phyloP scores from a whole-genome alignment of 1,140 invertebrate species.

The Drosophila grimshawi region DNA sequence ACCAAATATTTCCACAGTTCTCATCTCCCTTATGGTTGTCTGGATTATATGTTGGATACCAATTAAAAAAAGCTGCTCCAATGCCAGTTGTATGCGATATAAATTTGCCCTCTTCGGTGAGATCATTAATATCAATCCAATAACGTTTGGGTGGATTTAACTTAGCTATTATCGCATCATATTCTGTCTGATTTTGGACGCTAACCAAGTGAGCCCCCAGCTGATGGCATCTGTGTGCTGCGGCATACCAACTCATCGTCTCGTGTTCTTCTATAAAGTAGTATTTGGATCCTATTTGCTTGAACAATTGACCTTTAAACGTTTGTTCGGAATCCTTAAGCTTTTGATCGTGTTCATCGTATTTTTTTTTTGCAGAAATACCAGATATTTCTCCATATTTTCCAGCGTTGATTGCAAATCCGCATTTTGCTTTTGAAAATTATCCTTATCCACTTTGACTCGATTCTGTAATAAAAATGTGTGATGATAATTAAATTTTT shows the following conservation, averaged over 20 bases:
- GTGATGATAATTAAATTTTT: neutral
- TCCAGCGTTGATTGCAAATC: too few relatives aligned
- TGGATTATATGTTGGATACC: neutral
- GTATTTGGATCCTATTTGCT: constrained; percentile 1
- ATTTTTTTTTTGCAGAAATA: neutral
- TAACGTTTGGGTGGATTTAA: neutral
- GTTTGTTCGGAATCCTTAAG: too few relatives aligned
- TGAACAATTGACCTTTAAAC: neutral
- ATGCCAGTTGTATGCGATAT: constrained; percentile 3
- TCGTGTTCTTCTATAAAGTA: constrained; percentile 12
- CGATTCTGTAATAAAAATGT: neutral
- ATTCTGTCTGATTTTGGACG: constrained; percentile 6
- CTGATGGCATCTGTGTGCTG: neutral
- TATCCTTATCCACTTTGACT: neutral
- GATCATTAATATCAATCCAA: constrained; percentile 27
- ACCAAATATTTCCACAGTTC: neutral
- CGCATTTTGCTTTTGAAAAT: neutral
- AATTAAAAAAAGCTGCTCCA: constrained; percentile 1
- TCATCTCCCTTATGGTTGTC: neutral
- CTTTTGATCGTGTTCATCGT: neutral
- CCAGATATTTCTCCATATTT: neutral
- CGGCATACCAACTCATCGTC: constrained; percentile 4
- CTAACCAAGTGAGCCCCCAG: constrained; percentile 18
- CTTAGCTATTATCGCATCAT: neutral
- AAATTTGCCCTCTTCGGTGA: constrained; percentile 2